phyloP scores from a whole-genome alignment of 2,113 vertebrate genomes.

The Junco hyemalis region DNA sequence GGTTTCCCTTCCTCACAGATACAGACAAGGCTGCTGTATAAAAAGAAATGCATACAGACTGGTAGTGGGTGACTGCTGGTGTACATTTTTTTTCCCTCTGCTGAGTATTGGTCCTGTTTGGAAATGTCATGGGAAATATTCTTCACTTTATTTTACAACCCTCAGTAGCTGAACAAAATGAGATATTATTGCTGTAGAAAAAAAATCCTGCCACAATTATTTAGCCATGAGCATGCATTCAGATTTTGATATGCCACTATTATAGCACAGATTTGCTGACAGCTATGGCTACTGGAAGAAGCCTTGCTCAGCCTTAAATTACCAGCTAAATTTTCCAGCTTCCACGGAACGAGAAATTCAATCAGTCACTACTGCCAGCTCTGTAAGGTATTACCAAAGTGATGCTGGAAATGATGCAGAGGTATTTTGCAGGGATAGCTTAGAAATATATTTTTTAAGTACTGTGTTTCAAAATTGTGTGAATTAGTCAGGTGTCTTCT shows the following conservation, averaged over 20 bases:
- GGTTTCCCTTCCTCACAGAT: neutral
- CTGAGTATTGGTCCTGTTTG: neutral
- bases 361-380: neutral
- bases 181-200: neutral
- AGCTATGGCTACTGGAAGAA: neutral
- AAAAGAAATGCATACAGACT: neutral
- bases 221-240: neutral
- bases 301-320: neutral
- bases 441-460: slow-evolving; percentile 1
- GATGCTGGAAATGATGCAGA: slow-evolving; percentile 7
- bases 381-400: neutral
- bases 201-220: neutral
- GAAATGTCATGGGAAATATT: neutral
- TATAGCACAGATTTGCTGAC: neutral
- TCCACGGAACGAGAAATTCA: neutral
- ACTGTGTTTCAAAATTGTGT: neutral
- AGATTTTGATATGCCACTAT: neutral
- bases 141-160: neutral
- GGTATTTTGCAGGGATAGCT: neutral
- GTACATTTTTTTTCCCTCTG: neutral
- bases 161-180: neutral
- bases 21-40: neutral
- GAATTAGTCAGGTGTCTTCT: slow-evolving; percentile 12
- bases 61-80: neutral
- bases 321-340: neutral